Evolutionary conservation across 2,113 vertebrate species (phyloP).

Genomic region (Calyptomena viridis): DNA sequence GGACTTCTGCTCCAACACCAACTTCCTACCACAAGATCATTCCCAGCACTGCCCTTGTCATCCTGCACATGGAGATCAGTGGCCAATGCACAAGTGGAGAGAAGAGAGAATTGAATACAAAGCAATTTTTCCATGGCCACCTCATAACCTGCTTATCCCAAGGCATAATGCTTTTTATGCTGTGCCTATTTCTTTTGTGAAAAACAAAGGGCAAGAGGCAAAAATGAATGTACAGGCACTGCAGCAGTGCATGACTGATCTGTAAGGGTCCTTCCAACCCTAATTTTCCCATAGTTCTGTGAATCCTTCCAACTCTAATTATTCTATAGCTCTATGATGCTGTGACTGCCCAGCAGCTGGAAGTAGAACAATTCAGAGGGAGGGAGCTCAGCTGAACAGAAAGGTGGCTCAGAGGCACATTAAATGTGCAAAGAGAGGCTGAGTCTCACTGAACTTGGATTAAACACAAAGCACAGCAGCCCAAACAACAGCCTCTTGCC

Average conservation of each 20-base stretch:
- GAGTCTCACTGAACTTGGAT: not conserved
- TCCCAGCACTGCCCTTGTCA: not conserved
- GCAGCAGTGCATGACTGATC: not conserved
- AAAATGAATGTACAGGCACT: not conserved
- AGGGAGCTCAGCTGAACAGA: not conserved
- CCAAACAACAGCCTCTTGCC: not conserved
- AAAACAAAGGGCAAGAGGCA: not conserved
- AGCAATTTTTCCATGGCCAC: not conserved
- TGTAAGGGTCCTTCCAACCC: too few species aligned
- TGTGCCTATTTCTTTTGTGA: not conserved
- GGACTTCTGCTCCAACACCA: not conserved
- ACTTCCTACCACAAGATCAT: not conserved
- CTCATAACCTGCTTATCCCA: not conserved
- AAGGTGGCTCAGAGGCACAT: not conserved
- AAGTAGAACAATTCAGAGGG: not conserved
- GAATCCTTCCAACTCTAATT: too few species aligned
- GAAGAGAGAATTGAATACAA: not conserved
- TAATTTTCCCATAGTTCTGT: rapidly evolving
- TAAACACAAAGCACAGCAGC: not conserved
- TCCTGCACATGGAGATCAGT: not conserved
- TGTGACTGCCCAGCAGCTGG: conserved; percentile 48
- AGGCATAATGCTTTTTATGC: not conserved
- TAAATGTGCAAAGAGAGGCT: not conserved
- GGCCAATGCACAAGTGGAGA: rapidly evolving
- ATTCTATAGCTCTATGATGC: too few species aligned